phyloP scores from a whole-genome alignment of 2,113 vertebrate genomes.

The Callorhinus ursinus region DNA sequence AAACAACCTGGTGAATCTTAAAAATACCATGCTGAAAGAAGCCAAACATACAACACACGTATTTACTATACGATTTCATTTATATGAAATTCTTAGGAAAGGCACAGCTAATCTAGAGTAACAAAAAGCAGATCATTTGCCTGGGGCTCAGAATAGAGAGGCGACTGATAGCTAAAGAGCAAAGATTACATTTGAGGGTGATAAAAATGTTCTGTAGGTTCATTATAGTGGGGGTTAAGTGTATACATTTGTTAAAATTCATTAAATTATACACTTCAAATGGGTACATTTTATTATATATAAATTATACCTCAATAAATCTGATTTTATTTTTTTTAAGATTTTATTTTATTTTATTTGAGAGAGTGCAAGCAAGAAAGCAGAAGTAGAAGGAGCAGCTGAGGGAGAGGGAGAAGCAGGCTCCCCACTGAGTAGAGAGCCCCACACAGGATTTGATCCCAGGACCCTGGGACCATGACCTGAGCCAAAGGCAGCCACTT shows the following conservation, averaged over 20 bases:
- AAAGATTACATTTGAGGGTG: background rate
- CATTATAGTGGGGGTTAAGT: background rate
- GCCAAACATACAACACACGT: background rate
- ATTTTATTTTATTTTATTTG: background rate
- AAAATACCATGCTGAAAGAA: slow-evolving; percentile 48
- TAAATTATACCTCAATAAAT: slow-evolving; percentile 11
- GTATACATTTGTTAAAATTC: background rate
- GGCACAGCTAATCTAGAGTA: background rate
- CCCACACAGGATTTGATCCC: background rate
- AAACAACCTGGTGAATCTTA: background rate
- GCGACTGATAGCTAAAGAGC: background rate
- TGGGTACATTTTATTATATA: background rate
- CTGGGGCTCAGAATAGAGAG: background rate
- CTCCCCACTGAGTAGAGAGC: background rate
- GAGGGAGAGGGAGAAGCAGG: background rate
- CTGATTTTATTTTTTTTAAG: background rate
- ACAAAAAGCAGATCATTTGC: background rate
- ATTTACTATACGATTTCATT: background rate
- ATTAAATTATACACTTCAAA: slow-evolving; percentile 37
- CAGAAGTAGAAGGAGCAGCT: background rate
- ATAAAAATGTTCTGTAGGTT: background rate
- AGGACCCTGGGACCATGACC: background rate
- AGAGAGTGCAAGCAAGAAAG: background rate
- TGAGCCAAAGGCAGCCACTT: background rate
- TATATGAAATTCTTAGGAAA: slow-evolving; percentile 35